Conservation (phyloP, 2,888 invertebrate genomes). For the Galeruca laticollis region DNA sequence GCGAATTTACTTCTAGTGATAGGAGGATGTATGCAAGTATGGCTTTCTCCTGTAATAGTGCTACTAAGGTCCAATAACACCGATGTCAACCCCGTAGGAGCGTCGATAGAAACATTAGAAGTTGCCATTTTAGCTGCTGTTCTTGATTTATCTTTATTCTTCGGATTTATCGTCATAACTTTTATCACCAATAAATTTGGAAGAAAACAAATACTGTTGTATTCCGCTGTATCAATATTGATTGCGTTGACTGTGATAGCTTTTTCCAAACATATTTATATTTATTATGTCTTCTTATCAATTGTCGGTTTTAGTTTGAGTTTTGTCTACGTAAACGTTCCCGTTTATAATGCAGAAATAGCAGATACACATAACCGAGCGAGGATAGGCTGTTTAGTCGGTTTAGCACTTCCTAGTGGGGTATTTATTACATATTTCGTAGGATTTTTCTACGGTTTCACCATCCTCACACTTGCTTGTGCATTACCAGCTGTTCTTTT, state of each 20-base stretch:
- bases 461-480: neutral
- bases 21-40: neutral
- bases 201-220: neutral
- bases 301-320: neutral
- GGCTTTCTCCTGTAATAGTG: neutral
- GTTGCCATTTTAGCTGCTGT: neutral
- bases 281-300: neutral
- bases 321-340: neutral
- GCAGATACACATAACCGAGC: constrained; percentile 5
- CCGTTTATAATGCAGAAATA: neutral
- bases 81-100: neutral
- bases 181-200: neutral
- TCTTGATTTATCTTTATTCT: neutral
- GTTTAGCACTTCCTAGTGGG: neutral
- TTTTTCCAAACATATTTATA: neutral
- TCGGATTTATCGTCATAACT: neutral
- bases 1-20: neutral
- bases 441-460: neutral
- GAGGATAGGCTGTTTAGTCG: neutral
- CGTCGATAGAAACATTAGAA: neutral
- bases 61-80: neutral
- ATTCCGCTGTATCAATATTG: neutral
- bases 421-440: neutral
- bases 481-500: neutral
- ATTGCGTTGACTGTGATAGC: neutral